Percentiles rank a stretch among this genome's conserved stretches.
phyloP scores from a whole-genome alignment of 2,797 vertebrate species.

The Cichlasoma orientale region DNA sequence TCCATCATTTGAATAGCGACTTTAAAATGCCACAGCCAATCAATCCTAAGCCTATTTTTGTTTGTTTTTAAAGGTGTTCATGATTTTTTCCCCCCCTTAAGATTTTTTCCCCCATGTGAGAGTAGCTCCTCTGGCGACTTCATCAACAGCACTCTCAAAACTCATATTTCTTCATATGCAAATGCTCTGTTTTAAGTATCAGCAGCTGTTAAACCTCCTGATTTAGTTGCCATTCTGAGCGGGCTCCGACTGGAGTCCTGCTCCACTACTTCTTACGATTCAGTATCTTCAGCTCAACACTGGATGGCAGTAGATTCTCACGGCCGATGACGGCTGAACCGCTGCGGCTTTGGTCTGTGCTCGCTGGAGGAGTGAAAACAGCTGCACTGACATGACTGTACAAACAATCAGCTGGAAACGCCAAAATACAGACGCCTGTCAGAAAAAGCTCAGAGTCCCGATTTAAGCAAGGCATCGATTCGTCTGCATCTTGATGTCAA shows the following conservation, averaged over 20 bases:
- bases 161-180: neutral
- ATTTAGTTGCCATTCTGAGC: neutral
- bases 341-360: neutral
- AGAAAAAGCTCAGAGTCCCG: slow-evolving; percentile 1
- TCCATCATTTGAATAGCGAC: neutral
- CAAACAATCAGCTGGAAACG: slow-evolving; percentile 28
- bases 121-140: neutral
- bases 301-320: slow-evolving; percentile 61
- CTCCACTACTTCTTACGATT: neutral
- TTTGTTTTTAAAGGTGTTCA: neutral
- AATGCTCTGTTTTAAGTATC: neutral
- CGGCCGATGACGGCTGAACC: neutral
- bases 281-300: slow-evolving; percentile 29
- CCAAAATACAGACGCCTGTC: slow-evolving; percentile 24
- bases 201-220: neutral
- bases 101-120: neutral
- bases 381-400: neutral
- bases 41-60: neutral
- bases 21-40: slow-evolving; percentile 13
- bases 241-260: neutral
- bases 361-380: neutral
- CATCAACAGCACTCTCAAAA: neutral
- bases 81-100: neutral
- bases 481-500: slow-evolving; percentile 33
- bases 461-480: slow-evolving; percentile 44